Conservation (phyloP, 2,888 invertebrate genomes). For the Busseola fusca region DNA sequence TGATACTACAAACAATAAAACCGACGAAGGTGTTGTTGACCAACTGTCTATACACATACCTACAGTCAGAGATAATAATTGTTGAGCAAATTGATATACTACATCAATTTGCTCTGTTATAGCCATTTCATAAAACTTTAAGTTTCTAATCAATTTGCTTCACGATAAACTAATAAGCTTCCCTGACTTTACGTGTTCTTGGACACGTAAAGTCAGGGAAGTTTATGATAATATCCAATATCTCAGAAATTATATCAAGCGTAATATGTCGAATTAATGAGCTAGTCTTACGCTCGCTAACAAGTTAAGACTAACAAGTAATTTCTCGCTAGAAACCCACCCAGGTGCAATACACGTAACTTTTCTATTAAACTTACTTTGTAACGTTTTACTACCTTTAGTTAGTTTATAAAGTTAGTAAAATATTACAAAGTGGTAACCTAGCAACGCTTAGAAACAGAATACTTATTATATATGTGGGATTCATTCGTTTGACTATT, state of each 20-base stretch:
- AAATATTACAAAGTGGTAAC: slow-evolving; percentile 13
- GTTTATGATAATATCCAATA: background rate
- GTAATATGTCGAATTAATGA: background rate
- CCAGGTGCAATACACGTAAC: background rate
- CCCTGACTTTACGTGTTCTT: background rate
- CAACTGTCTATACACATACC: too few species aligned
- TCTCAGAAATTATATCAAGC: background rate
- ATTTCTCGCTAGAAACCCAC: background rate
- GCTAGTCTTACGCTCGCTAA: slow-evolving; percentile 2
- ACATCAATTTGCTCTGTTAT: background rate
- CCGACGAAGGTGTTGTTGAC: background rate
- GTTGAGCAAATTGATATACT: background rate
- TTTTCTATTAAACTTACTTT: slow-evolving; percentile 33
- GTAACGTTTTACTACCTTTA: background rate
- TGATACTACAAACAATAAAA: background rate
- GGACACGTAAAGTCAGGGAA: too few species aligned
- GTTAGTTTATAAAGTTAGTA: background rate
- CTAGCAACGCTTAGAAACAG: background rate
- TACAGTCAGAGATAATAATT: too few species aligned
- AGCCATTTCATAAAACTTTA: background rate
- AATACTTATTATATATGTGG: too few species aligned
- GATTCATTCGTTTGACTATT: too few species aligned
- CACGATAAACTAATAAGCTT: background rate
- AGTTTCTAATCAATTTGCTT: background rate
- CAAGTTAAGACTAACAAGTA: slow-evolving; percentile 1